Conservation (phyloP, 2,113 vertebrate genomes). For the Miniopterus natalensis region DNA sequence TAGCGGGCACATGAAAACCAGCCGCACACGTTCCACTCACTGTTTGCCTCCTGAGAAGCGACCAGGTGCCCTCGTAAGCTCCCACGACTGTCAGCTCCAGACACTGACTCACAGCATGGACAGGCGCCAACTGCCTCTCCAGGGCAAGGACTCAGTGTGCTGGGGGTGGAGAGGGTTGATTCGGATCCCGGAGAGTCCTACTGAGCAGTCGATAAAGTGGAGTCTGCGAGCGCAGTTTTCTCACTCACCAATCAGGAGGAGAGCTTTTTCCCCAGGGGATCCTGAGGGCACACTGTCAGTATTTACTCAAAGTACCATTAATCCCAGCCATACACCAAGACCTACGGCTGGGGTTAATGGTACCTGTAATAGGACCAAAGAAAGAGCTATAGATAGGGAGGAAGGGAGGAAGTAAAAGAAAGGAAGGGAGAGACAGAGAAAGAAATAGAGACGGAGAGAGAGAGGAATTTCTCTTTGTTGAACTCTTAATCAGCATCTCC, state of each 20-base stretch:
- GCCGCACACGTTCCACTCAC: rapidly evolving
- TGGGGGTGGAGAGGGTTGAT: neutral
- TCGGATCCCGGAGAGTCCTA: neutral
- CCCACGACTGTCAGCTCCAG: neutral
- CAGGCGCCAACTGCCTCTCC: neutral
- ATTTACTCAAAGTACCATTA: neutral
- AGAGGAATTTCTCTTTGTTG: neutral
- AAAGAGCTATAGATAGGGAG: neutral
- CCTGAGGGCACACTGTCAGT: too few relatives aligned
- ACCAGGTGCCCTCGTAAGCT: neutral
- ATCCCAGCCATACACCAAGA: neutral
- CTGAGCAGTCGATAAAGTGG: neutral
- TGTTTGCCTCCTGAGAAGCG: neutral
- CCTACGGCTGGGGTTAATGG: neutral
- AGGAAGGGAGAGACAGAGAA: neutral
- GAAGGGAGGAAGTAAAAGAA: neutral
- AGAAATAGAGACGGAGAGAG: neutral
- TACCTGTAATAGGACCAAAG: neutral
- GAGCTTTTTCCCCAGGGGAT: neutral
- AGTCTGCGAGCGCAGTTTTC: neutral
- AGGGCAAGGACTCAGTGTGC: neutral
- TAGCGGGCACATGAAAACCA: rapidly evolving
- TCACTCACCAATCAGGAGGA: neutral
- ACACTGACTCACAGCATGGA: neutral
- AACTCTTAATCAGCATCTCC: neutral